Evolutionary conservation across 2,113 vertebrate species (phyloP).

Genomic region (Takifugu flavidus): DNA sequence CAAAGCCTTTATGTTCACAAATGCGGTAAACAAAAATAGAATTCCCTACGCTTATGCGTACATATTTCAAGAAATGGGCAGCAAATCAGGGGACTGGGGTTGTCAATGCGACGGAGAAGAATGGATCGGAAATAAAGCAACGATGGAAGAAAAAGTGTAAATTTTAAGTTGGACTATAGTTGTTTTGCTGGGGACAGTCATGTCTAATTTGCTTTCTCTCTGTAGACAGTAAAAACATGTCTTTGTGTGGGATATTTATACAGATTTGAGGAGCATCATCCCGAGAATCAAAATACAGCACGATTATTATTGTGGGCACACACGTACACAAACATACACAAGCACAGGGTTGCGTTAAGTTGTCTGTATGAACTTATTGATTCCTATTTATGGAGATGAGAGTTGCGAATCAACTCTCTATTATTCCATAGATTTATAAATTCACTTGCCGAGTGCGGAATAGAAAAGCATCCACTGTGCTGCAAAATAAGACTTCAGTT

Average conservation of each 20-base stretch:
- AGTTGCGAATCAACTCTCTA: constrained; percentile 65
- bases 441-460: constrained; percentile 68
- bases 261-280: constrained; percentile 8
- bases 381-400: constrained; percentile 67
- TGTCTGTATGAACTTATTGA: constrained; percentile 33
- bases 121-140: constrained; percentile 22
- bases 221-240: constrained; percentile 32
- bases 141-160: constrained; percentile 21
- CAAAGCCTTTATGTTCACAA: constrained; percentile 53
- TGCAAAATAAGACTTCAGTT: constrained; percentile 69
- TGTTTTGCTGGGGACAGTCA: constrained; percentile 41
- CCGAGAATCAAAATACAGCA: neutral
- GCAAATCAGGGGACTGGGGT: constrained; percentile 43
- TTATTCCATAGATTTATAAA: constrained; percentile 71
- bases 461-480: constrained; percentile 72
- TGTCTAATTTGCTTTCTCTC: constrained; percentile 49
- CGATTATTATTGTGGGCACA: neutral
- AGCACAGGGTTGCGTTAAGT: constrained; percentile 2
- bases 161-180: constrained; percentile 36
- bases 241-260: constrained; percentile 18
- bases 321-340: neutral
- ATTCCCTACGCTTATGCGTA: constrained; percentile 41
- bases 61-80: constrained; percentile 45
- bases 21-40: constrained; percentile 66
- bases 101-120: constrained; percentile 47